A percentile compares a stretch with the other conserved stretches of the same genome.
These are phyloP conservation scores for Neosalanx taihuensis DNA, from an alignment of 2,797 vertebrate species.

Conservation along the genomic window DNA sequence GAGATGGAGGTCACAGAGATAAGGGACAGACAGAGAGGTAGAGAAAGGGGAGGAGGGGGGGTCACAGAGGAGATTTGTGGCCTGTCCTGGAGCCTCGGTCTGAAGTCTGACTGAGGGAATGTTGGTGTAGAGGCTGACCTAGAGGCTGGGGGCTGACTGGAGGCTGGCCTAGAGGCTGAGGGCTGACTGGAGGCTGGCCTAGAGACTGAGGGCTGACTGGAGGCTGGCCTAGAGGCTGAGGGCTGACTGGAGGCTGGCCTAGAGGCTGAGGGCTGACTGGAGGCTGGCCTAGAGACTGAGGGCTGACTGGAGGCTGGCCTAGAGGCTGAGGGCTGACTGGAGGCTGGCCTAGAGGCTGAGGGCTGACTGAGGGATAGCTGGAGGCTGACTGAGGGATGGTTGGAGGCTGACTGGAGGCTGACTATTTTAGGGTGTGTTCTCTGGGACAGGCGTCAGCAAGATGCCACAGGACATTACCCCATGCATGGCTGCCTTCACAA, in stretches of 20 bases:
- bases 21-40: too few species aligned
- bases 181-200: neutral
- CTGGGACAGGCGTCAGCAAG: conserved; percentile 71
- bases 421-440: conserved; percentile 67
- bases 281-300: too few species aligned
- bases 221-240: too few species aligned
- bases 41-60: neutral
- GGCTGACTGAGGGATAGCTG: too few species aligned
- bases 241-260: too few species aligned
- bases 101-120: too few species aligned
- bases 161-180: neutral
- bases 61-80: neutral
- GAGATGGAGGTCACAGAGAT: conserved; percentile 5
- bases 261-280: too few species aligned
- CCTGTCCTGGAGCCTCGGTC: neutral
- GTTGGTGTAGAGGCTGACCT: neutral
- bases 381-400: too few species aligned
- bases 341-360: too few species aligned
- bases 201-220: too few species aligned
- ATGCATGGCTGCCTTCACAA: conserved; percentile 80
- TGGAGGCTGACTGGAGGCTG: conserved; percentile 16
- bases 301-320: too few species aligned
- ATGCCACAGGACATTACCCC: conserved; percentile 81
- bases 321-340: too few species aligned
- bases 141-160: neutral